Conservation (phyloP, 2,797 vertebrate genomes). For the Apogon hyalosoma region DNA sequence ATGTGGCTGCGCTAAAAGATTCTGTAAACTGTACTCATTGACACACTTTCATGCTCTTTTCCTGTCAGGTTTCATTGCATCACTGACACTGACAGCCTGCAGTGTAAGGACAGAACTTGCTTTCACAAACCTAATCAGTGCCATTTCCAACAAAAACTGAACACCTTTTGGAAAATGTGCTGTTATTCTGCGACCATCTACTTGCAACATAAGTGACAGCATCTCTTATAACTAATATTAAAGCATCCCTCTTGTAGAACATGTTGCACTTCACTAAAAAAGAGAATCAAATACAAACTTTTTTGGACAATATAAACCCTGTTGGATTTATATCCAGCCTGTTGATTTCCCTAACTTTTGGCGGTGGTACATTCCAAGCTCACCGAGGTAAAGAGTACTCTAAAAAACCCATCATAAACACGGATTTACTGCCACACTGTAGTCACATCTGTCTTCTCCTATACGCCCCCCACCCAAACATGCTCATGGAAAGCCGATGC, state of each 20-base stretch:
- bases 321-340: constrained; percentile 47
- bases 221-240: not conserved
- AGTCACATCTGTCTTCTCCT: constrained; percentile 4
- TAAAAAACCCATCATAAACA: constrained; percentile 5
- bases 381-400: not conserved
- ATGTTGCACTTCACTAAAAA: too few relatives aligned
- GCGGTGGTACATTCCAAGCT: constrained; percentile 19
- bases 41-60: too few relatives aligned
- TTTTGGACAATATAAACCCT: not conserved
- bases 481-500: constrained; percentile 5
- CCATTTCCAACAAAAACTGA: not conserved
- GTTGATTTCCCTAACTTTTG: constrained; percentile 74
- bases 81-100: too few relatives aligned
- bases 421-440: not conserved
- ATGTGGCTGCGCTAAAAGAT: too few relatives aligned
- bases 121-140: not conserved
- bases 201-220: not conserved
- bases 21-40: too few relatives aligned
- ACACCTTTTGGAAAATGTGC: not conserved
- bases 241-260: not conserved
- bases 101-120: too few relatives aligned
- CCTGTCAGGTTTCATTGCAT: too few relatives aligned
- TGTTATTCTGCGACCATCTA: not conserved
- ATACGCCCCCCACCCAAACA: constrained; percentile 6
- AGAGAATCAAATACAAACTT: too few relatives aligned